Conservation (phyloP, 2,888 invertebrate genomes). For the Pachydiplax longipennis region DNA sequence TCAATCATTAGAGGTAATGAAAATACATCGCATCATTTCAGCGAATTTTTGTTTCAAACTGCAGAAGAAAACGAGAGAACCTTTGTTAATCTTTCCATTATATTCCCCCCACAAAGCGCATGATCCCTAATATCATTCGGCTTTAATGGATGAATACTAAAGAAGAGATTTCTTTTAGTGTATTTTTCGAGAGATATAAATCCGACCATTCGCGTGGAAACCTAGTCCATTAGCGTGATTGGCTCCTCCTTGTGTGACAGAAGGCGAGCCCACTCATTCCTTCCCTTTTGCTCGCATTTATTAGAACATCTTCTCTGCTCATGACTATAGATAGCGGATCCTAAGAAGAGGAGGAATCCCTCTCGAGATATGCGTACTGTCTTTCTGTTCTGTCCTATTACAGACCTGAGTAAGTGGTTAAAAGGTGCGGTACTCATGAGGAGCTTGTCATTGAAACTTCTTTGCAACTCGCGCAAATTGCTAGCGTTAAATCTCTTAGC, state of each 20-base stretch:
- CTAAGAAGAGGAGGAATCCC: no score
- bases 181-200: conserved; percentile 26
- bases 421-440: no score
- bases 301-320: background rate
- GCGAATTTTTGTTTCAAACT: no score
- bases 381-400: background rate
- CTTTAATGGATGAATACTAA: conserved; percentile 27
- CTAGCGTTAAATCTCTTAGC: no score
- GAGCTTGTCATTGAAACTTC: no score
- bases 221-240: conserved; percentile 41
- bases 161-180: background rate
- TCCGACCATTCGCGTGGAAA: conserved; percentile 20
- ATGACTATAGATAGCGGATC: background rate
- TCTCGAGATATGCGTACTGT: no score
- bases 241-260: conserved; percentile 27
- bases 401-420: background rate
- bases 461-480: no score
- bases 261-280: conserved; percentile 14
- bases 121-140: background rate
- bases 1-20: no score
- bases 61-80: no score
- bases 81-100: background rate
- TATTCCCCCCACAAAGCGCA: background rate
- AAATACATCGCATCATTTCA: no score
- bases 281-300: background rate